These are phyloP conservation scores for Oscheius sp. DNA, from an alignment of 2,888 invertebrate species.

Conservation along the genomic window DNA sequence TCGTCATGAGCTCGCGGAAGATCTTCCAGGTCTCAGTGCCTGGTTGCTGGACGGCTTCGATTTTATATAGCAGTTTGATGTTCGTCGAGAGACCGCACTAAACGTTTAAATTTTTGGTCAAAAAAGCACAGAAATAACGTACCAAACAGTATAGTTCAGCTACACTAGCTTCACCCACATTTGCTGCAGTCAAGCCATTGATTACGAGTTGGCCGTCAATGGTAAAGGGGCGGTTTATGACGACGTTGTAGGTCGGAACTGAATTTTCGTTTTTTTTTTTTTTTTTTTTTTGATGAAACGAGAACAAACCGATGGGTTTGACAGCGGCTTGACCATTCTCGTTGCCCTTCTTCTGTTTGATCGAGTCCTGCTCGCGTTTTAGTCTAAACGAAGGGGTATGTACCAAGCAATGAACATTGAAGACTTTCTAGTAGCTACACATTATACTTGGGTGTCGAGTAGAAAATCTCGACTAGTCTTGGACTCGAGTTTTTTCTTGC, in stretches of 20 bases:
- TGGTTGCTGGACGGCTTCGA: constrained; percentile 6
- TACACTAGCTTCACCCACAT: constrained; percentile 50
- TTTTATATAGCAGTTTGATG: constrained; percentile 28
- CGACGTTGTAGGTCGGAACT: constrained; percentile 32
- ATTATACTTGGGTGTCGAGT: too few relatives aligned
- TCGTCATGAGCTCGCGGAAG: constrained; percentile 12
- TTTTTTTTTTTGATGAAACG: not conserved
- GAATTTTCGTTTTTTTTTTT: not conserved
- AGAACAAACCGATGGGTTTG: not conserved
- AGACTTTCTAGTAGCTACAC: too few relatives aligned
- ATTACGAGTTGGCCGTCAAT: constrained; percentile 43
- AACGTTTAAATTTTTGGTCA: constrained; percentile 16
- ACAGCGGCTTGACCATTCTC: not conserved
- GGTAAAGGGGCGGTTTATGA: constrained; percentile 43
- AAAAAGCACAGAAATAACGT: not conserved
- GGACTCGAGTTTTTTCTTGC: too few relatives aligned
- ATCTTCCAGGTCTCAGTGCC: constrained; percentile 9
- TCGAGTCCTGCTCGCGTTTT: constrained; percentile 5
- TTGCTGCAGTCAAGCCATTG: constrained; percentile 49
- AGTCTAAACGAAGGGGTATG: not conserved
- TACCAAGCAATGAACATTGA: not conserved
- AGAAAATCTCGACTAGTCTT: too few relatives aligned
- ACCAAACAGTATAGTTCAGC: constrained; percentile 63
- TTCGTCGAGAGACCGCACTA: constrained; percentile 35
- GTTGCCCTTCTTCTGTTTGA: not conserved